Base-by-base conservation (phyloP, 2,113 vertebrate species). In the Anoura caudifer region DNA sequence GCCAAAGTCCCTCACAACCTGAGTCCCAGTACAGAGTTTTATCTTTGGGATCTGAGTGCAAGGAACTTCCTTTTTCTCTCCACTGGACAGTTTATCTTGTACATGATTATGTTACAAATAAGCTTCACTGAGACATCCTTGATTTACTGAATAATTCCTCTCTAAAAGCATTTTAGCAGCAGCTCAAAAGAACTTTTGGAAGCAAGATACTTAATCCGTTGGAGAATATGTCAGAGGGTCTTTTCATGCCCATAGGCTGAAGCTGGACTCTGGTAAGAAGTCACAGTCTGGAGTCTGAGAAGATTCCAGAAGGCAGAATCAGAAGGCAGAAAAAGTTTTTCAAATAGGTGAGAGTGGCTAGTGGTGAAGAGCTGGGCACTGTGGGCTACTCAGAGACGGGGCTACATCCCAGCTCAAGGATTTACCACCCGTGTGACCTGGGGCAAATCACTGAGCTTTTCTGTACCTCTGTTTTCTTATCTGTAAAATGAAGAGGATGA, bases 41-140 rank as follows among this genome's bases (percentile, higher is more conserved):
- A 28, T 10, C 31, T 72, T 70, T 50, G 31, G 67, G 54, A 63
- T 95, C 47, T 75, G 61, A 85, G 90, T 69, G 15, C 33, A 86
- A 89, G 61, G 61, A 85, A 72, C 72, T 70, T 86, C 77, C 61
- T 91, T 75, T 95, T 95, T 45, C 79, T 87, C 38, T 87, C 20
- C 54, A 43, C 67, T 77, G 45, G 14, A 28, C 56, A 72, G 67
- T 76, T 94, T 76, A 45, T 85, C 56, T 95, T 45, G 47, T 41
- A 24, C 26, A 15, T 73, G 61, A 79, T 61, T 61, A 79, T 90
- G 41, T 50, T 45, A 61, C 59, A 28, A 84, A 87, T 87, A 90
- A 76, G 70, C 72, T 41, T n/a, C 15, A 28, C 43, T 56, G 83
- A 93, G 77, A 77, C 65, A 56, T 75, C 36, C 61, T 54, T 7